A percentile compares a stretch with the other conserved stretches of the same genome.
Evolutionary conservation across 2,888 invertebrate genomes (phyloP).

Genomic region (Salticus scenicus): DNA sequence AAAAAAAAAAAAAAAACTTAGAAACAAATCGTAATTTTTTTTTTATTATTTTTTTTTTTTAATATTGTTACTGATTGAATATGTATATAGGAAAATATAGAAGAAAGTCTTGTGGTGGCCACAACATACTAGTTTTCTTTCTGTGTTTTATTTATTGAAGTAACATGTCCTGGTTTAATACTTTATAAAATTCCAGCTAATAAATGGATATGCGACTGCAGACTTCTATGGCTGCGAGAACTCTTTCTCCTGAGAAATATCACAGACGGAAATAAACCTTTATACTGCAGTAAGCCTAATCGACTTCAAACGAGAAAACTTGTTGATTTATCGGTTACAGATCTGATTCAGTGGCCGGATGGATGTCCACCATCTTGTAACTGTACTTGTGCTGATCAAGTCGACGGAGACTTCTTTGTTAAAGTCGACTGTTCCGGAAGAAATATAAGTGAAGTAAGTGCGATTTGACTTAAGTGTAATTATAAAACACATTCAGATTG

Average conservation of each 20-base stretch:
- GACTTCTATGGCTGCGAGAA: background rate
- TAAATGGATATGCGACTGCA: background rate
- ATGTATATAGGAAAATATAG: too few species aligned
- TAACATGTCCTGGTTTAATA: too few species aligned
- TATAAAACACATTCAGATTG: too few species aligned
- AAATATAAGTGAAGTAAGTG: background rate
- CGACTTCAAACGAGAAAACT: background rate
- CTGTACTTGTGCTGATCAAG: background rate
- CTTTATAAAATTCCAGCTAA: background rate
- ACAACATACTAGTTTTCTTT: too few species aligned
- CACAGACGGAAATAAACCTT: too few species aligned
- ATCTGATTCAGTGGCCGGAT: background rate
- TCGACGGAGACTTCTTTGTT: background rate
- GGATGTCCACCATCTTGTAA: background rate
- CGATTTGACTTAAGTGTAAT: too few species aligned
- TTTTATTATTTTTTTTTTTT: too few species aligned
- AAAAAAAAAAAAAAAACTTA: too few species aligned
- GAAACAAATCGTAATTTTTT: too few species aligned
- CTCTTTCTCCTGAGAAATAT: background rate
- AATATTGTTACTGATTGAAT: too few species aligned
- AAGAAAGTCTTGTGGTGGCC: too few species aligned
- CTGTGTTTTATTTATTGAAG: too few species aligned
- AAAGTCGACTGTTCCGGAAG: background rate
- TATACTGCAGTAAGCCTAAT: background rate
- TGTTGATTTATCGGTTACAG: background rate